A percentile compares a stretch with the other conserved stretches of the same genome.
Evolutionary conservation across 2,113 vertebrate species (phyloP).

Genomic region (Alouatta palliata): DNA sequence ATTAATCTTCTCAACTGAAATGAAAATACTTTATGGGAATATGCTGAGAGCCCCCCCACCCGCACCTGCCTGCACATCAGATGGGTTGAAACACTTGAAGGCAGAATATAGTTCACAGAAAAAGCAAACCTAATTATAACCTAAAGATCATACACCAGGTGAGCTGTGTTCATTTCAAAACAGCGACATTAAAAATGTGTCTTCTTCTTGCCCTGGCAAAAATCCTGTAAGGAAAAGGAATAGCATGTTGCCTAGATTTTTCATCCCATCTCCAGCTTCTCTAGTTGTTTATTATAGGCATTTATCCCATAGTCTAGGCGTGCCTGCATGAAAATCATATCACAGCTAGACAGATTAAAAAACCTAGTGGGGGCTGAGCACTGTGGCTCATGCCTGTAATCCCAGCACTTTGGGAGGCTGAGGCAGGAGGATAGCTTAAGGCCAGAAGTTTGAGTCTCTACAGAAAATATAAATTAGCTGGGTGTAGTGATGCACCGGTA

Average conservation of each 20-base stretch:
- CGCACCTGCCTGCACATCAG: neutral
- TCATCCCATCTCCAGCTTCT: neutral
- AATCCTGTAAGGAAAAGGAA: neutral
- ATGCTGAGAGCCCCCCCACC: neutral
- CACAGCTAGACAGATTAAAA: neutral
- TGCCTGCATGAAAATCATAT: neutral
- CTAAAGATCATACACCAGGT: neutral
- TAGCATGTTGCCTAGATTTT: neutral
- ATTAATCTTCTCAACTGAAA: constrained; percentile 68
- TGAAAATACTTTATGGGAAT: constrained; percentile 25
- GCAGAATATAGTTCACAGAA: neutral
- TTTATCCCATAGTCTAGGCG: neutral
- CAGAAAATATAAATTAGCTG: too few species aligned
- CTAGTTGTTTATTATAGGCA: neutral
- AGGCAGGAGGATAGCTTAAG: too few species aligned
- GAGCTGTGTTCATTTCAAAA: neutral
- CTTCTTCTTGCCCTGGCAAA: neutral
- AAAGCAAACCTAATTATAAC: constrained; percentile 33
- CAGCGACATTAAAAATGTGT: neutral
- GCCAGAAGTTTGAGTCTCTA: too few species aligned
- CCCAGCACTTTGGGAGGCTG: too few species aligned
- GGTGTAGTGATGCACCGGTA: too few species aligned
- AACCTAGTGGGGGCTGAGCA: neutral
- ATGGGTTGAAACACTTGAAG: constrained; percentile 23
- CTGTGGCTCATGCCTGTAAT: too few species aligned